Percentiles rank a stretch among this genome's conserved stretches.
Conservation (phyloP, 2,888 invertebrate species). For the Lochmaea crataegi region DNA sequence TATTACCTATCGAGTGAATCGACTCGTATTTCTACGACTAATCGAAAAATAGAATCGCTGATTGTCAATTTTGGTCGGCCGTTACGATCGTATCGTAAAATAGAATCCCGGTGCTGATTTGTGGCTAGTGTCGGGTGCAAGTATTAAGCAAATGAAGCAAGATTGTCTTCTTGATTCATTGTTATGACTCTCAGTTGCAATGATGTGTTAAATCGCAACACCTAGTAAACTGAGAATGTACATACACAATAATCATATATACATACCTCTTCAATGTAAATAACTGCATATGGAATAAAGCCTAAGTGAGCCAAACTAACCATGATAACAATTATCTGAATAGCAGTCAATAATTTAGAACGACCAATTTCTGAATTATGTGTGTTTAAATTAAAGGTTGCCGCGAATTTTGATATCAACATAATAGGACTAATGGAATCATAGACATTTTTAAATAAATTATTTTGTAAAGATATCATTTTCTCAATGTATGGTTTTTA, state of each 20-base stretch:
- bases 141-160: no score
- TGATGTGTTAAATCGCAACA: no score
- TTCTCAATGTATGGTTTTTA: neutral
- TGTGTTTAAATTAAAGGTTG: conserved; percentile 33
- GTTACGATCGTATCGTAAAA: no score
- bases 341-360: conserved; percentile 29
- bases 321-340: conserved; percentile 33
- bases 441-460: conserved; percentile 29
- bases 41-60: no score
- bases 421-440: conserved; percentile 39
- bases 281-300: conserved; percentile 42
- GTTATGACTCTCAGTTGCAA: no score
- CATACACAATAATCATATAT: neutral
- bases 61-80: no score
- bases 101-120: no score
- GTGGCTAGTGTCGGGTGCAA: no score
- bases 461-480: conserved; percentile 30
- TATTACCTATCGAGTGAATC: no score
- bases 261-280: conserved; percentile 41
- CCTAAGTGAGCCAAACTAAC: conserved; percentile 37
- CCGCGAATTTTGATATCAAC: conserved; percentile 37
- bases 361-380: conserved; percentile 24
- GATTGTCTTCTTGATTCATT: no score
- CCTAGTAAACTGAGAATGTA: no score
- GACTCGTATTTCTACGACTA: no score